These are phyloP conservation scores for Leptatherina wallacei DNA, from an alignment of 2,797 vertebrate species.

Conservation along the genomic window DNA sequence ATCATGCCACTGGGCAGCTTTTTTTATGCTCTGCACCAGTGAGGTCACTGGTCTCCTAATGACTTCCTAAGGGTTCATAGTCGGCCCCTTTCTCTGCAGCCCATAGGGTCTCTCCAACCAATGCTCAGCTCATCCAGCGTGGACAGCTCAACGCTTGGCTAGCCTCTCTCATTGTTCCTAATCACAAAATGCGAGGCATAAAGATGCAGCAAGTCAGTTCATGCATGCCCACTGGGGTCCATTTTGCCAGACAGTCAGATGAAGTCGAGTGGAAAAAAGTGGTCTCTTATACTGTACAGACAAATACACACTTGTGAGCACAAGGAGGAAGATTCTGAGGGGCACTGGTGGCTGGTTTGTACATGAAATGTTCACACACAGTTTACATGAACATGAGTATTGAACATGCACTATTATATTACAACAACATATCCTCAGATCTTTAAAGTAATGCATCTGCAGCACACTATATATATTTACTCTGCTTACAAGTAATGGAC, in stretches of 20 bases:
- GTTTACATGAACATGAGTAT: conserved; percentile 39
- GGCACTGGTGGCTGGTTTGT: conserved; percentile 41
- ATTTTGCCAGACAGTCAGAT: conserved; percentile 76
- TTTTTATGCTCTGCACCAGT: conserved; percentile 67
- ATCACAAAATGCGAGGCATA: conserved; percentile 81
- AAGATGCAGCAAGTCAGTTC: conserved; percentile 78
- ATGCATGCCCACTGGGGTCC: conserved; percentile 81
- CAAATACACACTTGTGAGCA: conserved; percentile 33
- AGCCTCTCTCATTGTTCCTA: conserved; percentile 78
- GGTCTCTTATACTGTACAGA: conserved; percentile 43
- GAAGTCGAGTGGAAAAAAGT: conserved; percentile 76
- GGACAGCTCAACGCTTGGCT: conserved; percentile 65
- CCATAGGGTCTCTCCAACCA: conserved; percentile 57
- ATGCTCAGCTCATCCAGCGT: conserved; percentile 40
- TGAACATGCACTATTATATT: conserved; percentile 43
- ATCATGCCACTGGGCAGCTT: conserved; percentile 71
- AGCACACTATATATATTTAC: conserved; percentile 45
- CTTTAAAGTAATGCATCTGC: conserved; percentile 56
- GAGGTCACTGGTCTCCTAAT: conserved; percentile 78
- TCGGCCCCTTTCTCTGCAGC: conserved; percentile 34
- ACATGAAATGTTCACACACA: conserved; percentile 43
- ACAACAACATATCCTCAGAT: conserved; percentile 38
- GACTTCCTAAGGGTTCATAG: conserved; percentile 71
- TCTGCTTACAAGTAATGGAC: conserved; percentile 64
- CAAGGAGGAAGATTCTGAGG: conserved; percentile 30